These are phyloP conservation scores for Trissolcus basalis DNA, from an alignment of 1,140 invertebrate genomes.

Conservation along the genomic window DNA sequence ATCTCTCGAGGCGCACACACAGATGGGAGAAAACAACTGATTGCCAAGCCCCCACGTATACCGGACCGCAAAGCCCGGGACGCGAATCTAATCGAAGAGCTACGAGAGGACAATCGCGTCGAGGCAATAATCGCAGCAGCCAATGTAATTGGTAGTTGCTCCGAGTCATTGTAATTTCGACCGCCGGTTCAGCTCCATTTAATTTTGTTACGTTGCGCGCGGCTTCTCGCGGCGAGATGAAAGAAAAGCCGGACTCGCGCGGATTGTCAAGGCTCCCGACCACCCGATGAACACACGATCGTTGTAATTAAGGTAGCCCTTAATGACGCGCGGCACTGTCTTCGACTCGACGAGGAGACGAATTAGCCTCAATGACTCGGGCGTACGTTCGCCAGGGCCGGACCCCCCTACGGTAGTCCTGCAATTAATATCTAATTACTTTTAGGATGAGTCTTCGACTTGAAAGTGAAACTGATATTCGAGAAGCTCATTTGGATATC, in stretches of 20 bases:
- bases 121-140: constrained; percentile 26
- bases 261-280: constrained; percentile 65
- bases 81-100: constrained; percentile 33
- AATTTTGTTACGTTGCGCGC: constrained; percentile 47
- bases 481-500: constrained; percentile 44
- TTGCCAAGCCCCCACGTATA: constrained; percentile 32
- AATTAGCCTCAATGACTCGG: constrained; percentile 74
- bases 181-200: constrained; percentile 46
- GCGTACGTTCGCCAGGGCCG: constrained; percentile 53
- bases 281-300: constrained; percentile 66
- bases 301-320: constrained; percentile 70
- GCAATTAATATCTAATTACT: constrained; percentile 73
- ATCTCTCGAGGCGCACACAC: background rate
- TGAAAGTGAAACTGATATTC: constrained; percentile 65
- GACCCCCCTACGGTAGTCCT: constrained; percentile 67
- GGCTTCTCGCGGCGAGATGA: constrained; percentile 71
- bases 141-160: constrained; percentile 45
- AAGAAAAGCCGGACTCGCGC: constrained; percentile 56
- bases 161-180: constrained; percentile 57
- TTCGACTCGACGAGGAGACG: constrained; percentile 53
- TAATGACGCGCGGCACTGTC: constrained; percentile 66
- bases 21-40: constrained; percentile 5
- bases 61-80: background rate
- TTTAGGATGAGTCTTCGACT: constrained; percentile 63
- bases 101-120: constrained; percentile 27